Evolutionary conservation across 2,797 vertebrate genomes (phyloP).

Genomic region (Ceryle rudis): DNA sequence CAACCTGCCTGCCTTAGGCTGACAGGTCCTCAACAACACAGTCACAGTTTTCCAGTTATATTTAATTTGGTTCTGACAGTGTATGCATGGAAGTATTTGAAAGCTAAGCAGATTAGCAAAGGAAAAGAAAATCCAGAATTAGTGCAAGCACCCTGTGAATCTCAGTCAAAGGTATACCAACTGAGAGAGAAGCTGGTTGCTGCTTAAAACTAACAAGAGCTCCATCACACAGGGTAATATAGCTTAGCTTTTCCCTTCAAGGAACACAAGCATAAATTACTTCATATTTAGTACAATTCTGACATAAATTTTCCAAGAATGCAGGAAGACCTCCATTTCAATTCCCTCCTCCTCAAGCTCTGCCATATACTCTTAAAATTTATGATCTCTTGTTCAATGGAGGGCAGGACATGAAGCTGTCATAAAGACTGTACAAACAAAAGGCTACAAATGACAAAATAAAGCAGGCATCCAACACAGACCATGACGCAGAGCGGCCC

Average conservation of each 20-base stretch:
- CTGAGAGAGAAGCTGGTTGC: background rate
- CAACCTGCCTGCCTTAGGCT: background rate
- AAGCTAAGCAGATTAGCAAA: conserved; percentile 9
- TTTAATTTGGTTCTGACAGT: background rate
- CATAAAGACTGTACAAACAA: background rate
- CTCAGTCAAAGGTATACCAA: background rate
- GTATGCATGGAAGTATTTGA: background rate
- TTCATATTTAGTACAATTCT: background rate
- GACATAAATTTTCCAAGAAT: background rate
- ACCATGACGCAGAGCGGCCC: background rate
- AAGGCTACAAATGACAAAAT: background rate
- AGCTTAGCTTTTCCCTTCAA: background rate
- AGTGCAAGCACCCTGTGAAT: background rate
- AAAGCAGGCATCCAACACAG: background rate
- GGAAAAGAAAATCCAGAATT: background rate
- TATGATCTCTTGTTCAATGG: background rate
- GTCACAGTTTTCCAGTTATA: conserved; percentile 45
- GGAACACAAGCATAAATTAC: background rate
- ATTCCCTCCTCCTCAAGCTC: background rate
- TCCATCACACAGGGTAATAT: background rate
- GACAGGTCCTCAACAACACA: background rate
- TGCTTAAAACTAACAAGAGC: background rate
- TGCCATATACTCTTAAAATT: background rate
- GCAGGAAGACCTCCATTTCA: background rate
- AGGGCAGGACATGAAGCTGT: background rate